Base-by-base conservation (phyloP, 2,888 invertebrate genomes). In the Ernsta delagoae region DNA sequence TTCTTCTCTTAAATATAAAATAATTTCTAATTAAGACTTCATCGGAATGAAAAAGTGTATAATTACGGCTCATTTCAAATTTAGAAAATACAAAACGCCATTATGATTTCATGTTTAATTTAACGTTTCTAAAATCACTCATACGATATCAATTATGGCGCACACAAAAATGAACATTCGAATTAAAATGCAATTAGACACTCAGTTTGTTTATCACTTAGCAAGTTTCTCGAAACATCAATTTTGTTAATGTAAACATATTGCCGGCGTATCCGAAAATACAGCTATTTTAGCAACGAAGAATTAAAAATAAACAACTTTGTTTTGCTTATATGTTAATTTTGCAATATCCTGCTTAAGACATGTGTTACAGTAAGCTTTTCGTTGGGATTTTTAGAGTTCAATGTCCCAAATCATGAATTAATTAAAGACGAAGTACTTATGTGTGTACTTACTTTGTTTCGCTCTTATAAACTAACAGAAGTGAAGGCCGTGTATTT, bases 151-250 rank as follows among this genome's bases (percentile, higher is more conserved):
- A 31, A 31, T 54, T 54, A 31, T 11, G 8, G 31, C 54, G 11
- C 31, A 11, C 24, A 9, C 54, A 31, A 5, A 31, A 54, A 5
- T 31, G 54, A 54, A 11, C 54, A 31, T 11, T 11, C 11, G 4
- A 54, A 54, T 54, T 54, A 54, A 54, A 54, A 54, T 54, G 54
- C 31, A 54, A 54, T 54, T 54, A 54, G 54, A 31, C 11, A 54
- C 31, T 54, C 31, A 24, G 53, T 53, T 53, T 53, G 53, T 53
- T 53, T 53, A 53, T 53, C 53, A 24, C 24, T 53, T 24, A 53
- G 53, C 53, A 53, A 53, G 53, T 53, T 53, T 53, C 53, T 53
- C 24, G 53, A 53, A 53, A 53, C 53, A 53, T 53, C 24, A 24
- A 53, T 5, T 53, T 53, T 8, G 24, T 8, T 50, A 16, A 50